Evolutionary conservation across 2,888 invertebrate species (phyloP), one percentile per base, ranked within the genome.

Genomic region (Pantelozetes paolii): DNA sequence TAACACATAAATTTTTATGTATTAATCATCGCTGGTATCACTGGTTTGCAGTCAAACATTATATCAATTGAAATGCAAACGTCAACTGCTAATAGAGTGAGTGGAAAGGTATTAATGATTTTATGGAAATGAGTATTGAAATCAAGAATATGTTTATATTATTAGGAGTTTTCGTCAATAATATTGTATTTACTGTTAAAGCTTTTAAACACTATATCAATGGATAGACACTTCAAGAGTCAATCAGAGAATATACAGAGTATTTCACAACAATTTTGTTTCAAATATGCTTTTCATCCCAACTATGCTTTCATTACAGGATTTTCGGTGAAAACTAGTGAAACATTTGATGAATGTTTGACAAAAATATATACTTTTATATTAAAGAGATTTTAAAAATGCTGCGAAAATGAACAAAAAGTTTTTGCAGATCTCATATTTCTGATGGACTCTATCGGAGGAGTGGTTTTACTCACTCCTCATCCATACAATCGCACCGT

Each of bases 11-110:
- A n/a, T 23, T 40, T 40, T 67, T 32, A 62, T 8, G 62, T 62
- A 62, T 67, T 67, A 67, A 67, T 67, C 67, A 67, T 40, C 26
- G 1, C 3, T 67, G 13, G 40, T 67, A 67, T 67, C 67, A 67
- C 42, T 42, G 42, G 42, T 67, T 42, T 67, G 26, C 67, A 67
- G 67, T 67, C 40, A 42, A 67, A 20, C 67, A 67, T 42, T 32
- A 32, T 32, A 62, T 62, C 54, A 26, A 54, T 54, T 23, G 20
- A 50, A 50, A 50, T 18, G 9, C 54, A 23, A 20, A 50, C 2
- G 3, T 26, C 23, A 15, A 54, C 50, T 50, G 1, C n/a, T 57
- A 23, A 28, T n/a, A n/a, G n/a, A n/a, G n/a, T 48, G n/a, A 23
- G 13, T 1, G 20, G 23, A 23, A 54, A 23, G 23, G 54, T 54